Evolutionary conservation across 1,140 invertebrate species (phyloP), one percentile per base, ranked within the genome.

Genomic region (Steinernema feltiae): DNA sequence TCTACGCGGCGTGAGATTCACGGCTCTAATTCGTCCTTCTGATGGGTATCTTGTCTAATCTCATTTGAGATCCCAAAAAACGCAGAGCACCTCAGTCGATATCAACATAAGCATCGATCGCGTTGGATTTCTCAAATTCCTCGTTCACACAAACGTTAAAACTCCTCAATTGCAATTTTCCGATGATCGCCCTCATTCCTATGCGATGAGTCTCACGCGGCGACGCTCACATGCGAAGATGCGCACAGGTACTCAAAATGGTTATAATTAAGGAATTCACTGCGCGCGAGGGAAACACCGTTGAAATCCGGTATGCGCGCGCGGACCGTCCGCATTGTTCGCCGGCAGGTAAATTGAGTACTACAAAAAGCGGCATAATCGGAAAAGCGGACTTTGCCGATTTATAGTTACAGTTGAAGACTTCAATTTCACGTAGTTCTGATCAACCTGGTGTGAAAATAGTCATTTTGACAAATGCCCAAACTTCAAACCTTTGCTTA

Each of bases 251-350:
- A 63, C 53, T 63, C 53, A 63, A n/a, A 63, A 63, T 63, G 53
- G 53, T 27, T 63, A 63, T 63, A 63, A 63, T 63, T 63, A 63
- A 63, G 24, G 53, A 27, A 63, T 63, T 63, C 53, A 21, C 53
- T 7, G 24, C 53, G 53, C 53, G 53, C 53, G 24, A 63, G 53
- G 3, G 53, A 27, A 27, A 21, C 12, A 17, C 53, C 53, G 24
- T 63, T 63, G 53, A 63, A 3, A 63, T 63, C 53, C 53, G 53
- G 53, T 46, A n/a, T n/a, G 41, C 53, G 12, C 7, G 12, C 35
- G 35, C 7, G 7, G 53, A 63, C 53, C 53, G 24, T 63, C 53
- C 53, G 24, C 53, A 63, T 41, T 41, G 35, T 41, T n/a, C 7
- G 18, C 35, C 7, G 18, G 18, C 35, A 18, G 35, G 35, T 41